These are phyloP conservation scores for Proteles cristata DNA, from an alignment of 2,113 vertebrate species.

Conservation along the genomic window DNA sequence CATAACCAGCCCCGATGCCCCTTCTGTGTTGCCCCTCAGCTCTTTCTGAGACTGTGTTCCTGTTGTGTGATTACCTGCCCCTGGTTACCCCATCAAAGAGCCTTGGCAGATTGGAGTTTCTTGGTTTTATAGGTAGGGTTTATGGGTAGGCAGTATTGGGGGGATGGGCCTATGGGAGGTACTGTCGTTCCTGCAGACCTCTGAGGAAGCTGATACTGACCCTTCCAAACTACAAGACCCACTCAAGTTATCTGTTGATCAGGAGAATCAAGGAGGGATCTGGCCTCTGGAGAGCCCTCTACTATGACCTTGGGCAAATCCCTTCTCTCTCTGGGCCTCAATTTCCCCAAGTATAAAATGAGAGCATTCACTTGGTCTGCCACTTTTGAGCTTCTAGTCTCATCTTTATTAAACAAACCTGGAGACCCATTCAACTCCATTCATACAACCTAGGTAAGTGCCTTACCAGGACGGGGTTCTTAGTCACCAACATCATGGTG, in stretches of 20 bases:
- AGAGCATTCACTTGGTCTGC: not conserved
- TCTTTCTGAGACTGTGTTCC: not conserved
- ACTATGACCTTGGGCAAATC: not conserved
- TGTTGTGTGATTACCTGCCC: constrained; percentile 67
- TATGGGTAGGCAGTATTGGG: not conserved
- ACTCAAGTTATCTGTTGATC: not conserved
- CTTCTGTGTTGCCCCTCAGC: not conserved
- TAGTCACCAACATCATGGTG: not conserved
- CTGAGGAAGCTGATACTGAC: too few species aligned
- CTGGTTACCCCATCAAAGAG: not conserved
- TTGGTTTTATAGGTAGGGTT: not conserved
- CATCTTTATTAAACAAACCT: not conserved
- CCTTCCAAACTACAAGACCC: too few species aligned
- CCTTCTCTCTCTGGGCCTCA: not conserved
- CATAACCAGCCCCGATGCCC: not conserved
- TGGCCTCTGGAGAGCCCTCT: not conserved
- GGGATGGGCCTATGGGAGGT: not conserved
- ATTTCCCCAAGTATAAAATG: not conserved
- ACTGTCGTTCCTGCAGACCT: not conserved
- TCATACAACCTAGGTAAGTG: too few species aligned
- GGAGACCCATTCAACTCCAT: not conserved
- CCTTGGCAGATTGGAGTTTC: not conserved
- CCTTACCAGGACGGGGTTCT: not conserved
- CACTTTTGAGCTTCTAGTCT: not conserved
- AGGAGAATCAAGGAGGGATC: not conserved